Percentiles rank a stretch among this genome's conserved stretches.
Evolutionary conservation across 2,113 vertebrate species (phyloP).

Genomic region (Esox niger): DNA sequence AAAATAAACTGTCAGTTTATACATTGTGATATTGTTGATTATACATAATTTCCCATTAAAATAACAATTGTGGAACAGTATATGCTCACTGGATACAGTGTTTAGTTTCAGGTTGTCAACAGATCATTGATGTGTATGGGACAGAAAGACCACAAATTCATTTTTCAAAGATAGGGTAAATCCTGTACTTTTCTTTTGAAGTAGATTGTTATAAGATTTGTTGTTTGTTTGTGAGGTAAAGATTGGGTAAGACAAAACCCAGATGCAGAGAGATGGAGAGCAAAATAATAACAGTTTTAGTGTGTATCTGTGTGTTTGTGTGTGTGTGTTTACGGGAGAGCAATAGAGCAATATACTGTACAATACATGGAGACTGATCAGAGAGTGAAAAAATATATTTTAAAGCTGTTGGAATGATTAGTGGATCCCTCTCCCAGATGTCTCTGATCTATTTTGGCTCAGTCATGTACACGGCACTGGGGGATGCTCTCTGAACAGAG

Average conservation of each 20-base stretch:
- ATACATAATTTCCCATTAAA: no score
- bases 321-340: slow-evolving; percentile 1
- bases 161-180: slow-evolving; percentile 33
- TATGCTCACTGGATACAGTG: slow-evolving; percentile 26
- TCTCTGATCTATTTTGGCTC: slow-evolving; percentile 45
- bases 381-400: slow-evolving; percentile 8
- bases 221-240: no score
- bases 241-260: slow-evolving; percentile 6
- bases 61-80: no score
- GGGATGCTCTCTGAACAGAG: neutral
- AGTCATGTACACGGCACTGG: neutral
- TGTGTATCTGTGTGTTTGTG: slow-evolving; percentile 11
- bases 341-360: slow-evolving; percentile 9
- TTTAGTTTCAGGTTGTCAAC: slow-evolving; percentile 56
- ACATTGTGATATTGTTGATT: no score
- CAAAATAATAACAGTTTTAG: neutral
- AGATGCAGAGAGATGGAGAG: neutral
- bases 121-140: slow-evolving; percentile 36
- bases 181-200: slow-evolving; percentile 11
- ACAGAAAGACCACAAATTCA: slow-evolving; percentile 49
- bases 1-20: no score
- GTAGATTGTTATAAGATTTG: no score
- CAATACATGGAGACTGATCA: neutral
- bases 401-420: slow-evolving; percentile 41
- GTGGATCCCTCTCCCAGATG: slow-evolving; percentile 27